phyloP scores from a whole-genome alignment of 2,888 invertebrate genomes.

The Pantelozetes paolii region DNA sequence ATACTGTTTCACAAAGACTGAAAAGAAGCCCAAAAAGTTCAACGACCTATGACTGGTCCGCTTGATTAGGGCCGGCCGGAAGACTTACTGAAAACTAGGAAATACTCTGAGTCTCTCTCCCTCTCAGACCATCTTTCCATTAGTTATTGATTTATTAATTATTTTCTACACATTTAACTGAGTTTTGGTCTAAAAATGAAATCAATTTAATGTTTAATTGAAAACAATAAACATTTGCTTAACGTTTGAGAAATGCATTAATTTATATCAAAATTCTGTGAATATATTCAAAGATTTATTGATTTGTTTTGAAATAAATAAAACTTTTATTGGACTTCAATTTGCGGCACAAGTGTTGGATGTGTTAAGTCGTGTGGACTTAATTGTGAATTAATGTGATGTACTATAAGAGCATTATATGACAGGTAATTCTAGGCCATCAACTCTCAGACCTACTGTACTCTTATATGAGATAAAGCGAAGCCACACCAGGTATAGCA shows the following conservation, averaged over 20 bases:
- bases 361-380: not conserved
- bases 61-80: conserved; percentile 32
- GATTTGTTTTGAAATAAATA: too few species aligned
- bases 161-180: too few species aligned
- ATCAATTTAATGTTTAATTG: too few species aligned
- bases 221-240: too few species aligned
- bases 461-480: conserved; percentile 5
- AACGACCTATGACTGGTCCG: conserved; percentile 42
- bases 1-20: conserved; percentile 20
- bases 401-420: conserved; percentile 16
- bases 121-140: conserved; percentile 20
- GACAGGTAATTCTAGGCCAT: conserved; percentile 35
- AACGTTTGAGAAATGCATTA: too few species aligned
- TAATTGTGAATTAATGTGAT: conserved; percentile 22
- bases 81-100: conserved; percentile 23
- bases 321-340: too few species aligned
- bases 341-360: not conserved
- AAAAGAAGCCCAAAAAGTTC: conserved; percentile 34
- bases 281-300: too few species aligned
- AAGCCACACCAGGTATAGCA: conserved; percentile 14
- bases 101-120: too few species aligned
- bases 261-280: too few species aligned
- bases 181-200: too few species aligned
- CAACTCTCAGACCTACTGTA: conserved; percentile 32
- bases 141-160: conserved; percentile 14